Conservation (phyloP, 2,797 vertebrate genomes). For the Hypotaenidia okinawae region DNA sequence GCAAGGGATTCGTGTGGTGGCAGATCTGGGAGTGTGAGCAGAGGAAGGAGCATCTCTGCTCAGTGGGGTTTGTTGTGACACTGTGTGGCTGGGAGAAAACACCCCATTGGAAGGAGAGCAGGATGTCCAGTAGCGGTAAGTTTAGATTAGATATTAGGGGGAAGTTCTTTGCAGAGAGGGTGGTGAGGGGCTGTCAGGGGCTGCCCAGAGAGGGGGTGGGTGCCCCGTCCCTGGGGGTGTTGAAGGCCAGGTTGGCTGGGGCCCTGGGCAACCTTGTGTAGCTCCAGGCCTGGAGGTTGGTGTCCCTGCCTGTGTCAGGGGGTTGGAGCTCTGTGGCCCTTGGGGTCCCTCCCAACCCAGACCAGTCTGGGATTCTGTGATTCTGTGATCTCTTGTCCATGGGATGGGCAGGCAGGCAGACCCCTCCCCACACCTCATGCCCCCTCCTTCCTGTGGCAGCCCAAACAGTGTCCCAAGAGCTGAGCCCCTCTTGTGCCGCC, state of each 20-base stretch:
- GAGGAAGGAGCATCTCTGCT: neutral
- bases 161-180: no score
- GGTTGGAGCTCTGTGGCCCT: no score
- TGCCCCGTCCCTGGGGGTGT: no score
- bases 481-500: neutral
- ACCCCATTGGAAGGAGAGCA: rapidly evolving
- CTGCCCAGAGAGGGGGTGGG: no score
- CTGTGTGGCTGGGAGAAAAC: neutral
- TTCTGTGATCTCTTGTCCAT: neutral
- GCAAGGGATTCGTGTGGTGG: rapidly evolving
- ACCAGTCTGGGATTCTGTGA: no score
- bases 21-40: neutral
- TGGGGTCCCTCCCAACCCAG: no score
- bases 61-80: rapidly evolving
- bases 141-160: no score
- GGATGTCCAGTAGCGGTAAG: neutral
- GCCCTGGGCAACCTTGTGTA: no score
- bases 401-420: neutral
- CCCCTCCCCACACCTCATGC: rapidly evolving
- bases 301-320: no score
- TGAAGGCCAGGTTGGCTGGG: no score
- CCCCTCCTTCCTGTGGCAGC: neutral
- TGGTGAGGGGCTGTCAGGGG: no score
- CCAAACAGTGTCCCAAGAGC: neutral
- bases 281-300: no score